Conservation (phyloP, 2,888 invertebrate species). For the Vandiemenella viatica region DNA sequence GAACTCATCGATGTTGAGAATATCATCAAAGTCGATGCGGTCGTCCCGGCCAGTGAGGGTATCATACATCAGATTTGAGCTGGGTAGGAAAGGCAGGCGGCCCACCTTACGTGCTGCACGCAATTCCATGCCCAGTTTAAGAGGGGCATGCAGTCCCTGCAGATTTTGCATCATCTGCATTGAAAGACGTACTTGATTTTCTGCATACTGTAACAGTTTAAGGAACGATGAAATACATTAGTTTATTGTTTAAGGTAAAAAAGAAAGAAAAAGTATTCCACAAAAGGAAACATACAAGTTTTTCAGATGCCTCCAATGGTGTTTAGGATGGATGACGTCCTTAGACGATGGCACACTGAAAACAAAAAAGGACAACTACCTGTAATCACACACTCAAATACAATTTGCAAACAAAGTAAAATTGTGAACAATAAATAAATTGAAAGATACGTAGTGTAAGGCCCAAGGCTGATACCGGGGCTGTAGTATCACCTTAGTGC, state of each 20-base stretch:
- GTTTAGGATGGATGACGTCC: background rate
- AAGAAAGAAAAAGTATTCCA: background rate
- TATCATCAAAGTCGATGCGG: slow-evolving; percentile 62
- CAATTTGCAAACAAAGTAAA: no score
- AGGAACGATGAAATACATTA: background rate
- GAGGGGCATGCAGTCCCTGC: slow-evolving; percentile 79
- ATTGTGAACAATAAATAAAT: no score
- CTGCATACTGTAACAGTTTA: slow-evolving; percentile 37
- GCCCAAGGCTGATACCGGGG: no score
- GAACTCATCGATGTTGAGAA: slow-evolving; percentile 55
- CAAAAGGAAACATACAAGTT: background rate
- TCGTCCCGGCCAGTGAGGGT: slow-evolving; percentile 57
- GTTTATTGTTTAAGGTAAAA: no score
- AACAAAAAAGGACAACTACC: background rate
- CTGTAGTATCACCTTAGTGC: no score
- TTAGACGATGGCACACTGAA: background rate
- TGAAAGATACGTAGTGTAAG: no score
- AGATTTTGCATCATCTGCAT: slow-evolving; percentile 64
- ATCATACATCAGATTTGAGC: slow-evolving; percentile 55
- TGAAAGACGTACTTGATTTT: slow-evolving; percentile 49
- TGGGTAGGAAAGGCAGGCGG: slow-evolving; percentile 52
- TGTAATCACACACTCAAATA: no score
- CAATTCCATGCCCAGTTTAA: slow-evolving; percentile 74
- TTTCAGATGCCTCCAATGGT: background rate
- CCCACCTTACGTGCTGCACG: slow-evolving; percentile 58